Evolutionary conservation across 2,113 vertebrate species (phyloP).

Genomic region (Morone chrysops): DNA sequence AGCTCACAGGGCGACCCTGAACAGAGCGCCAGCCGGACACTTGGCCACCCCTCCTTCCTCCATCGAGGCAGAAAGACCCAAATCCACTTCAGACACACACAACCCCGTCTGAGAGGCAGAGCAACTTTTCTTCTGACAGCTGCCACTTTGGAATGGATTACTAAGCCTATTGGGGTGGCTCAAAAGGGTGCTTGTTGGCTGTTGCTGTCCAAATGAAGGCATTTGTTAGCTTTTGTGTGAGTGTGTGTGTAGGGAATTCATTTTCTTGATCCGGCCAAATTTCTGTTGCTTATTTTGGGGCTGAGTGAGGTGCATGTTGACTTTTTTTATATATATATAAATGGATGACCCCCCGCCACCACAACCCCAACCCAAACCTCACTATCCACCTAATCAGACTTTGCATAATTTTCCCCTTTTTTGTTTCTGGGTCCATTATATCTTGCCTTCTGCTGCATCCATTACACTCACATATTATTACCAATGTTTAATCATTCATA

Average conservation of each 20-base stretch:
- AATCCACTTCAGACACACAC: slow-evolving; percentile 79
- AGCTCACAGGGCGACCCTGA: slow-evolving; percentile 76
- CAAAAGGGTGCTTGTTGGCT: slow-evolving; percentile 75
- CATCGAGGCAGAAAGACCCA: slow-evolving; percentile 73
- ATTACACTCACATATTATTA: slow-evolving; percentile 47
- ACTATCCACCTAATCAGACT: slow-evolving; percentile 22
- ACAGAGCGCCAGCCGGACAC: slow-evolving; percentile 77
- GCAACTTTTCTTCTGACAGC: slow-evolving; percentile 85
- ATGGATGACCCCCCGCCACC: not conserved
- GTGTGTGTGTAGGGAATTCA: slow-evolving; percentile 41
- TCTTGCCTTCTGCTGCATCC: slow-evolving; percentile 44
- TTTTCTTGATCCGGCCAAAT: slow-evolving; percentile 62
- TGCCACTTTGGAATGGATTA: slow-evolving; percentile 85
- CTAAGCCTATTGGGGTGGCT: slow-evolving; percentile 78
- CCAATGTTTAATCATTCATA: slow-evolving; percentile 66
- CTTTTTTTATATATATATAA: slow-evolving; percentile 22
- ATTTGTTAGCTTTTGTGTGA: slow-evolving; percentile 75
- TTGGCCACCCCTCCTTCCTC: slow-evolving; percentile 73
- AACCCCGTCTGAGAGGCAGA: slow-evolving; percentile 75
- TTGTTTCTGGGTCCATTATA: slow-evolving; percentile 20
- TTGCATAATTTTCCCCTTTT: slow-evolving; percentile 6
- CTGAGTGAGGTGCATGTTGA: slow-evolving; percentile 17
- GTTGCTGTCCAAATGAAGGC: slow-evolving; percentile 77
- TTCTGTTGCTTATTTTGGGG: slow-evolving; percentile 45
- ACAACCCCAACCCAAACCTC: not conserved